A percentile compares a stretch with the other conserved stretches of the same genome.
These are phyloP conservation scores for Ephydatia muelleri DNA, from an alignment of 37 sponge, comb jelly and placozoan genomes.

Conservation along the genomic window DNA sequence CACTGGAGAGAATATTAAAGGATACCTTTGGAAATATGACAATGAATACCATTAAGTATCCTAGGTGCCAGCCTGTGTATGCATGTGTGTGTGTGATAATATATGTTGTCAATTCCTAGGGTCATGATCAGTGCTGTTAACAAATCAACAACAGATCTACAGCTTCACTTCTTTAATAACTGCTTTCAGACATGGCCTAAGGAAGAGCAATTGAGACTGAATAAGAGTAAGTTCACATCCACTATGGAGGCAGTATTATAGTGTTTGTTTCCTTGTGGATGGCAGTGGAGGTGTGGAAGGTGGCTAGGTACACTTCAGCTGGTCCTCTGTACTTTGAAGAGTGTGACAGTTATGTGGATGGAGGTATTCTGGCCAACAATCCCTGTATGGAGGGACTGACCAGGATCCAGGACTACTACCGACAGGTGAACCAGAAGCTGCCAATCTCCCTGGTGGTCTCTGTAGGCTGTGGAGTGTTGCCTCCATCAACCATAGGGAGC, in stretches of 20 bases:
- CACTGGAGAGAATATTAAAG: conserved; percentile 49
- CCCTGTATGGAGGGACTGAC: conserved; percentile 42
- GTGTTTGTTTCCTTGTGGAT: not conserved
- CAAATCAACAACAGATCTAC: conserved; percentile 31
- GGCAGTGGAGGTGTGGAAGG: conserved; percentile 56
- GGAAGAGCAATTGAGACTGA: not conserved
- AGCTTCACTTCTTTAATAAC: conserved; percentile 66
- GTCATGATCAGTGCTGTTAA: conserved; percentile 57
- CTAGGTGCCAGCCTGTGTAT: conserved; percentile 12
- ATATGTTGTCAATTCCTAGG: conserved; percentile 12
- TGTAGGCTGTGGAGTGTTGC: conserved; percentile 57
- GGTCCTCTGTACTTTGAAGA: conserved; percentile 51
- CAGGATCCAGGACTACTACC: conserved; percentile 49
- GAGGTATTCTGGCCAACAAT: conserved; percentile 58
- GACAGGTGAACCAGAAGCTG: conserved; percentile 34
- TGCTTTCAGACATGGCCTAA: conserved; percentile 23
- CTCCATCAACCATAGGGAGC: conserved; percentile 23
- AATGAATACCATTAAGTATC: conserved; percentile 33
- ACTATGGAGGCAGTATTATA: not conserved
- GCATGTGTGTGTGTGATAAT: not conserved
- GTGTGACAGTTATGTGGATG: conserved; percentile 58
- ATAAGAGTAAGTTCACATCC: not conserved
- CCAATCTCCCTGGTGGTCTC: conserved; percentile 63
- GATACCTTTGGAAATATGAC: conserved; percentile 12
- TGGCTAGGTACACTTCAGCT: conserved; percentile 63